Percentiles rank a stretch among this genome's conserved stretches.
Evolutionary conservation across 1,140 invertebrate species (phyloP).

Genomic region (Hermetia illucens): DNA sequence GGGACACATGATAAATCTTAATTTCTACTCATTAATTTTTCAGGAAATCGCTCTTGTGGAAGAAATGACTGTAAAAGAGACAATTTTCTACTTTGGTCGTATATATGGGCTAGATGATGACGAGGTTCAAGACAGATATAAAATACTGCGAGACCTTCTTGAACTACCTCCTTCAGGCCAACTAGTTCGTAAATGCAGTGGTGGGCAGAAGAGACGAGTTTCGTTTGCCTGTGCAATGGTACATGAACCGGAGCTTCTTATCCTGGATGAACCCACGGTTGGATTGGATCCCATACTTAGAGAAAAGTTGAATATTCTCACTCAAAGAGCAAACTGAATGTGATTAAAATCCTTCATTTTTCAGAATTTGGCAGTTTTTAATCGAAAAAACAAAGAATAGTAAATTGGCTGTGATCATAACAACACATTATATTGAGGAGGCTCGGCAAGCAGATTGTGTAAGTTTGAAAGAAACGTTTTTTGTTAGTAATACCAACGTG

Average conservation of each 20-base stretch:
- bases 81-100: constrained; percentile 75
- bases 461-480: too few species aligned
- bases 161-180: constrained; percentile 50
- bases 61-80: constrained; percentile 76
- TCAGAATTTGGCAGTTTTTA: constrained; percentile 82
- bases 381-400: constrained; percentile 52
- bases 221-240: constrained; percentile 77
- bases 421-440: constrained; percentile 93
- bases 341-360: constrained; percentile 12
- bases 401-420: constrained; percentile 68
- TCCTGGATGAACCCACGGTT: constrained; percentile 87
- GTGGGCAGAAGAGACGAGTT: constrained; percentile 76
- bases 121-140: constrained; percentile 48
- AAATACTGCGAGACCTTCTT: constrained; percentile 54
- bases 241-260: constrained; percentile 74
- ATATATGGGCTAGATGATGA: constrained; percentile 61
- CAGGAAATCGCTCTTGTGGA: constrained; percentile 75
- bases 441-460: constrained; percentile 71
- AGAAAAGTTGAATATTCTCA: constrained; percentile 44
- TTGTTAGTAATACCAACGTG: not conserved
- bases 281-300: constrained; percentile 80
- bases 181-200: constrained; percentile 55
- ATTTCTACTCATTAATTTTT: constrained; percentile 12
- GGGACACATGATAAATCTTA: too few species aligned
- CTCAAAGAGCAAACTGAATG: not conserved